Conservation (phyloP, 2,113 vertebrate species). For the Zosterops lateralis region DNA sequence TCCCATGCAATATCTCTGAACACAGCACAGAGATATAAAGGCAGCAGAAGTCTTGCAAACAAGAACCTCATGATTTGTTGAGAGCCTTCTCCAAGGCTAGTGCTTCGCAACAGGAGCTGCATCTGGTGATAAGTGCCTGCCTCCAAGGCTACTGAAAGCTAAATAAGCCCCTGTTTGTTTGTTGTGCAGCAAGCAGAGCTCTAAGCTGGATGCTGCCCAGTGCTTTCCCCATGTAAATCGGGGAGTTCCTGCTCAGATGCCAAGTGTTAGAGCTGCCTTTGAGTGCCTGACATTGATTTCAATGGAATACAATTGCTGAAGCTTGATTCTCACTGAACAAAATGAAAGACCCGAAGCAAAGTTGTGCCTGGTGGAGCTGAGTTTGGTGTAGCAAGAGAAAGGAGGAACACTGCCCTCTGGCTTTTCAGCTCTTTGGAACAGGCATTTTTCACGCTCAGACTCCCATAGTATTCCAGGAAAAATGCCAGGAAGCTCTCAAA, state of each 20-base stretch:
- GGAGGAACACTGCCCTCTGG: constrained; percentile 31
- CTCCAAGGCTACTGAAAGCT: constrained; percentile 20
- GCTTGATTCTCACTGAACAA: not conserved
- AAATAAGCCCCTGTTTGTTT: not conserved
- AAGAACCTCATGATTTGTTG: not conserved
- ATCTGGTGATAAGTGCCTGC: not conserved
- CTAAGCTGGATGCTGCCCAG: not conserved
- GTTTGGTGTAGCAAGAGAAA: not conserved
- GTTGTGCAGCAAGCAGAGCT: not conserved
- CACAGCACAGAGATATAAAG: not conserved
- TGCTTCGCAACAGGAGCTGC: not conserved
- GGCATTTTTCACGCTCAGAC: not conserved
- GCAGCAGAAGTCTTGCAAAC: not conserved
- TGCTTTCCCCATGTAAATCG: not conserved
- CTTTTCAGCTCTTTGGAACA: constrained; percentile 11
- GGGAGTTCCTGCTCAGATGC: not conserved
- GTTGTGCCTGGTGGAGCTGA: not conserved
- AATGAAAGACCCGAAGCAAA: not conserved
- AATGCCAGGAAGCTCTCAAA: not conserved
- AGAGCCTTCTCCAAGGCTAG: constrained; percentile 5
- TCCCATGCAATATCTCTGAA: not conserved
- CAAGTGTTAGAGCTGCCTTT: not conserved
- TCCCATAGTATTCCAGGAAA: not conserved
- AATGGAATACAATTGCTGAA: not conserved
- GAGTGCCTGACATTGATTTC: not conserved